These are phyloP conservation scores for Anthoscopus minutus DNA, from an alignment of 2,113 vertebrate genomes.

Conservation along the genomic window DNA sequence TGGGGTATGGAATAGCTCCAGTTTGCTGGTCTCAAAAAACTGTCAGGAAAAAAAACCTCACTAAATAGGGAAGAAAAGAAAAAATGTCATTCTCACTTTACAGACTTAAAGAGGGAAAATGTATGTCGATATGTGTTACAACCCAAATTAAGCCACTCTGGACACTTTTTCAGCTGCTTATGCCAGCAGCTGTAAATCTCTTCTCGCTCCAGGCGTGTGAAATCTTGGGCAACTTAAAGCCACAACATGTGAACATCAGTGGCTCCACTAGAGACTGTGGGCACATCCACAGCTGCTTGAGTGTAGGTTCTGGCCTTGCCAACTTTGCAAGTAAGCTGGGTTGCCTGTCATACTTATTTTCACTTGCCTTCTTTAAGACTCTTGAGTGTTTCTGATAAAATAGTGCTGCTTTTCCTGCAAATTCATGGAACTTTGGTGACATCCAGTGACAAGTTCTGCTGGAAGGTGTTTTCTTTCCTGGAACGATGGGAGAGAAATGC, in stretches of 20 bases:
- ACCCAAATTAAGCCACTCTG: neutral
- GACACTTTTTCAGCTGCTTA: neutral
- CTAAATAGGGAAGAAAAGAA: neutral
- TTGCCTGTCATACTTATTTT: neutral
- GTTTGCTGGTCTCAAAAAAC: neutral
- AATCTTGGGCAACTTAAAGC: neutral
- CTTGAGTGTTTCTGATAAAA: conserved; percentile 26
- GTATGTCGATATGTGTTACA: neutral
- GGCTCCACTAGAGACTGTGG: neutral
- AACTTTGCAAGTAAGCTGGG: neutral
- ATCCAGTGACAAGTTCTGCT: conserved; percentile 40
- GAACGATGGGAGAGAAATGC: neutral
- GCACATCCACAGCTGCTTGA: neutral
- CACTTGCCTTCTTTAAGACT: neutral
- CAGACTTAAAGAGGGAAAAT: neutral
- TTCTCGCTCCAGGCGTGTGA: rapidly evolving
- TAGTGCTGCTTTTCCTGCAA: neutral
- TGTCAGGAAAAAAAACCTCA: neutral
- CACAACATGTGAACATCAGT: neutral
- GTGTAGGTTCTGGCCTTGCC: neutral
- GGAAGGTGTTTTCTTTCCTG: neutral
- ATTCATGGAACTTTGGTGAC: conserved; percentile 47
- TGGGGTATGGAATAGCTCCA: neutral
- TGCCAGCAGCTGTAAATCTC: neutral
- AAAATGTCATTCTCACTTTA: neutral